Evolutionary conservation across 1,140 invertebrate genomes (phyloP).

Genomic region (Yoshiicerus persimilis): DNA sequence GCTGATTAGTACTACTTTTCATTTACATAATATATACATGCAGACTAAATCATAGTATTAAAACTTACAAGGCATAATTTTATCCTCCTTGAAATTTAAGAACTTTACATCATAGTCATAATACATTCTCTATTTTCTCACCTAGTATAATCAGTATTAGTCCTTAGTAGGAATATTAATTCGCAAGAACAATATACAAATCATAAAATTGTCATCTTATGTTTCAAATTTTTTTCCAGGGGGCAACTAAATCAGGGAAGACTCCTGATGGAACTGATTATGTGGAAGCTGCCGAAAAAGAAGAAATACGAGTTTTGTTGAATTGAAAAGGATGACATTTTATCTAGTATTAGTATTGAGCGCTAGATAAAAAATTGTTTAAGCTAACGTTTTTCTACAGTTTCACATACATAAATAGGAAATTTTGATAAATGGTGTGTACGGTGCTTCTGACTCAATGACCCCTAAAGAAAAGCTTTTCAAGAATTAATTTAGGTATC

Average conservation of each 20-base stretch:
- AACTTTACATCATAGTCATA: no score
- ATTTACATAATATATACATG: no score
- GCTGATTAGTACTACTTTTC: no score
- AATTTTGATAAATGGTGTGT: background rate
- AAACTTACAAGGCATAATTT: no score
- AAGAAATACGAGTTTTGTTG: conserved; percentile 67
- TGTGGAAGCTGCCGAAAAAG: conserved; percentile 84
- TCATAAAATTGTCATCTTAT: no score
- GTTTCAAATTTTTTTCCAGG: conserved; percentile 58
- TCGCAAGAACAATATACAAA: no score
- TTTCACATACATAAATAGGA: background rate
- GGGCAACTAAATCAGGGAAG: conserved; percentile 77
- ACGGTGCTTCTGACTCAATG: background rate
- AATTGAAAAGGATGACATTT: conserved; percentile 20
- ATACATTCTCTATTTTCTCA: no score
- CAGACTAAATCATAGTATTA: no score
- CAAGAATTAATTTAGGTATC: background rate
- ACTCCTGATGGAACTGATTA: conserved; percentile 85
- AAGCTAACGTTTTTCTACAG: conserved; percentile 1
- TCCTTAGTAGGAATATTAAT: no score
- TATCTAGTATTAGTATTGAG: background rate
- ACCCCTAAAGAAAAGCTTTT: background rate
- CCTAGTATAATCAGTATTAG: no score
- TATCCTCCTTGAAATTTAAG: no score
- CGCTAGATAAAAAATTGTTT: background rate